These are phyloP conservation scores for Philypnodon macrostomus DNA, from an alignment of 2,797 vertebrate genomes.

Conservation along the genomic window DNA sequence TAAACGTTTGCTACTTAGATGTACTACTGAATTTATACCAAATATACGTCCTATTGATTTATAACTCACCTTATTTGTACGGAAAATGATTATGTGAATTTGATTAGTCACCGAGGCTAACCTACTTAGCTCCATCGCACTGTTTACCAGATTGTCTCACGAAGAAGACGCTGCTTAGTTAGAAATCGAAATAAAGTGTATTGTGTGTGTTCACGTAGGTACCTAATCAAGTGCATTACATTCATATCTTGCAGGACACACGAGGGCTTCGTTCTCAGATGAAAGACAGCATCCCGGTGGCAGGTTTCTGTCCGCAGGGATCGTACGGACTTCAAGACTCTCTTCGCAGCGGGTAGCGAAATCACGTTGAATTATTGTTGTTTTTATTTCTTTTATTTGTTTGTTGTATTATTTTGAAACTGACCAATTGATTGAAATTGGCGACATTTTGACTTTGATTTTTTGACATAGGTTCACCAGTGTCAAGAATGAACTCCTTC, in stretches of 20 bases:
- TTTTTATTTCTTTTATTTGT: not conserved
- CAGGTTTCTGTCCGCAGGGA: constrained; percentile 82
- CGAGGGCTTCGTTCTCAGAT: constrained; percentile 85
- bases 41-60: rapidly evolving
- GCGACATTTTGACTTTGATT: not conserved
- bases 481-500: constrained; percentile 90
- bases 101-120: constrained; percentile 73
- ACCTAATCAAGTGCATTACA: not conserved
- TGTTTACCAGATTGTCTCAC: too few species aligned
- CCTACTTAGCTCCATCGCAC: constrained; percentile 3
- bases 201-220: too few species aligned
- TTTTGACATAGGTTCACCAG: constrained; percentile 84
- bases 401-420: too few species aligned
- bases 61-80: rapidly evolving
- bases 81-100: constrained; percentile 26
- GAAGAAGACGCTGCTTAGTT: too few species aligned
- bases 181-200: too few species aligned
- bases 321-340: constrained; percentile 86
- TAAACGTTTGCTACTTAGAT: rapidly evolving
- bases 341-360: constrained; percentile 87
- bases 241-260: constrained; percentile 74
- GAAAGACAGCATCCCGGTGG: constrained; percentile 86
- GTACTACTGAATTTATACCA: rapidly evolving
- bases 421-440: too few species aligned
- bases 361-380: not conserved